Conservation (phyloP, 2,797 vertebrate genomes). For the Streptopelia turtur region DNA sequence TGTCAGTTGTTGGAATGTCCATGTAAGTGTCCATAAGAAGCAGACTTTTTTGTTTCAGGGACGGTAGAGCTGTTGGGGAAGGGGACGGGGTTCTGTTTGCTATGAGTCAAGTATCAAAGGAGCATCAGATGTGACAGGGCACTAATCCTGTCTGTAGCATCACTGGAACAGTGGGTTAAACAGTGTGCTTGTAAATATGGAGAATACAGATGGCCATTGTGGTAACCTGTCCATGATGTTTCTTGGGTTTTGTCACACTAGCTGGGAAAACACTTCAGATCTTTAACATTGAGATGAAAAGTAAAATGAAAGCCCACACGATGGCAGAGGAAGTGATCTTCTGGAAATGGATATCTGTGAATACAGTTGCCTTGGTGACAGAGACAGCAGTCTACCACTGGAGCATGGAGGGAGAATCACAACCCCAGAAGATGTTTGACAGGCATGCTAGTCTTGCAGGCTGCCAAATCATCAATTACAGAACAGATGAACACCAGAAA, state of each 20-base stretch:
- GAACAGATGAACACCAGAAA: constrained; percentile 91
- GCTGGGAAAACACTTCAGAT: constrained; percentile 95
- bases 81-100: background rate
- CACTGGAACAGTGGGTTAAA: background rate
- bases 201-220: background rate
- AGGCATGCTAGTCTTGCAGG: constrained; percentile 90
- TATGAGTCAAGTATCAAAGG: background rate
- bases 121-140: background rate
- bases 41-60: background rate
- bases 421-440: constrained; percentile 91
- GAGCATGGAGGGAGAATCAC: constrained; percentile 95
- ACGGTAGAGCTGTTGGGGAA: background rate
- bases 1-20: constrained; percentile 3
- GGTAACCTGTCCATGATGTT: constrained; percentile 8
- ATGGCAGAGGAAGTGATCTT: constrained; percentile 94
- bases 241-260: constrained; percentile 71
- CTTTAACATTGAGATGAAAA: constrained; percentile 98
- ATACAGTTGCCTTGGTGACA: constrained; percentile 91
- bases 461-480: constrained; percentile 94
- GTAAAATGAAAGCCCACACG: constrained; percentile 93
- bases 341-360: constrained; percentile 96
- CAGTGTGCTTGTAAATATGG: background rate
- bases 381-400: constrained; percentile 91
- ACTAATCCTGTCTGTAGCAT: background rate
- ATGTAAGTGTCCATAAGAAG: background rate